phyloP scores from a whole-genome alignment of 2,888 invertebrate species.

The Pachydiplax longipennis region DNA sequence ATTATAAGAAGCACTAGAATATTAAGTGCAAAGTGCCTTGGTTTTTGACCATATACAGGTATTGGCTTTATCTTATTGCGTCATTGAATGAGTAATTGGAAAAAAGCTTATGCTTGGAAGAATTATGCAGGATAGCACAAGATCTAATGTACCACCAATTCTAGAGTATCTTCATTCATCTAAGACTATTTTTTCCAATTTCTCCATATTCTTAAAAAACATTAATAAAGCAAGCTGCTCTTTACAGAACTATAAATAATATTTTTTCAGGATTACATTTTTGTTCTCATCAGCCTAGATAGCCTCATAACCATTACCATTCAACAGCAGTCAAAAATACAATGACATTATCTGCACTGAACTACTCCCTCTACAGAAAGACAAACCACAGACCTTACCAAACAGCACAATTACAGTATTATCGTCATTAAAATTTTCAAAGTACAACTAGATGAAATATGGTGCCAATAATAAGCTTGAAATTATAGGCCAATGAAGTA shows the following conservation, averaged over 20 bases:
- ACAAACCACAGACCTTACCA: conserved; percentile 32
- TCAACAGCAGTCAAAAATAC: conserved; percentile 36
- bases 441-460: conserved; percentile 38
- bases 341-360: conserved; percentile 22
- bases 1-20: conserved; percentile 42
- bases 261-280: conserved; percentile 22
- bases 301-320: conserved; percentile 28
- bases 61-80: conserved; percentile 14
- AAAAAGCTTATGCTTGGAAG: conserved; percentile 31
- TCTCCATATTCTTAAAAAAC: conserved; percentile 18
- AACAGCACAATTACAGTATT: conserved; percentile 22
- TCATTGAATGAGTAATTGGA: conserved; percentile 38
- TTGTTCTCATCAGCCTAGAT: conserved; percentile 30
- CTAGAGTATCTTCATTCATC: not conserved
- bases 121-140: conserved; percentile 27
- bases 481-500: conserved; percentile 7
- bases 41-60: conserved; percentile 25
- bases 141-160: conserved; percentile 15
- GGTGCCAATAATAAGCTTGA: conserved; percentile 21
- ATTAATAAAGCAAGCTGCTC: conserved; percentile 21
- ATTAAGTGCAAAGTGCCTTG: conserved; percentile 39
- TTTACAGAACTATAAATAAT: conserved; percentile 15
- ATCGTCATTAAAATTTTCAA: conserved; percentile 8
- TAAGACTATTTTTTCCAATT: conserved; percentile 38
- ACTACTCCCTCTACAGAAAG: conserved; percentile 33